phyloP scores from a whole-genome alignment of 53 echinoderm and acorn worm genomes.

The Stichopus horrens region DNA sequence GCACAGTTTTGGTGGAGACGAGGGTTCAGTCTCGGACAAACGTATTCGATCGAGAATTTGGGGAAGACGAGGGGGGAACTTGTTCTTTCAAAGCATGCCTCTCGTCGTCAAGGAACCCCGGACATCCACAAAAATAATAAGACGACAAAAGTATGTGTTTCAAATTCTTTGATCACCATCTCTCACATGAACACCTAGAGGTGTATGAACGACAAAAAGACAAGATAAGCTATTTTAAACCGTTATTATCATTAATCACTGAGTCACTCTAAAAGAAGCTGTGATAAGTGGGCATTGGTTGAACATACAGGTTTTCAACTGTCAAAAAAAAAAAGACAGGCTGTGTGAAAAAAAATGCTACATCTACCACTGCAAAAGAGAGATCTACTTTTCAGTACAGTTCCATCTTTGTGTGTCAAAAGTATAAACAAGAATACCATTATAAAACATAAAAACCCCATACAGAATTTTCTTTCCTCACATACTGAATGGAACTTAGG shows the following conservation, averaged over 20 bases:
- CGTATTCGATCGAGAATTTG: too few relatives aligned
- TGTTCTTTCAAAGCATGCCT: too few relatives aligned
- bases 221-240: slow-evolving; percentile 40
- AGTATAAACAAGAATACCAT: slow-evolving; percentile 45
- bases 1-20: too few relatives aligned
- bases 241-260: slow-evolving; percentile 34
- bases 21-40: too few relatives aligned
- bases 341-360: slow-evolving; percentile 24
- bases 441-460: slow-evolving; percentile 45
- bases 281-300: slow-evolving; percentile 31
- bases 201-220: slow-evolving; percentile 36
- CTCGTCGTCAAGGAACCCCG: too few relatives aligned
- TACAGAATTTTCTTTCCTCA: not conserved
- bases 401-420: slow-evolving; percentile 21
- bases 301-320: slow-evolving; percentile 22
- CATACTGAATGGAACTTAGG: not conserved
- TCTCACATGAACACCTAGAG: slow-evolving; percentile 27
- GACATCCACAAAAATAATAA: not conserved
- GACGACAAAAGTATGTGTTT: not conserved
- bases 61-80: too few relatives aligned
- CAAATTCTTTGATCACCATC: slow-evolving; percentile 37
- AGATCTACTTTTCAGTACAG: slow-evolving; percentile 39
- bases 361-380: slow-evolving; percentile 36
- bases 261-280: slow-evolving; percentile 41
- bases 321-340: slow-evolving; percentile 7